Evolutionary conservation across 2,888 invertebrate species (phyloP).

Genomic region (Melanargia galathea): DNA sequence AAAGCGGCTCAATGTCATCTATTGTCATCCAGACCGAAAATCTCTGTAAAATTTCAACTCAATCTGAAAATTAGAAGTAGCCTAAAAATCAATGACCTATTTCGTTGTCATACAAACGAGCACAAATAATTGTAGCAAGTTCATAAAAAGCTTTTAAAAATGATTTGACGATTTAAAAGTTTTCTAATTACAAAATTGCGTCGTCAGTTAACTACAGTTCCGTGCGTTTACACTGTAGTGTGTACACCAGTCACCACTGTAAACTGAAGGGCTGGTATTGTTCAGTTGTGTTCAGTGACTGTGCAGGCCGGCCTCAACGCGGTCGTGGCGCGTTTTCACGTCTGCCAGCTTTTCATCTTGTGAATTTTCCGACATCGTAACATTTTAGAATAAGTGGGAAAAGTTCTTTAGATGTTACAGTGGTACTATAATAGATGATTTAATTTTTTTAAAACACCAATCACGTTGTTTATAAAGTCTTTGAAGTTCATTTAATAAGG

Average conservation of each 20-base stretch:
- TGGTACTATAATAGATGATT: conserved; percentile 6
- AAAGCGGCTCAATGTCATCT: no score
- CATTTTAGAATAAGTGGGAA: conserved; percentile 18
- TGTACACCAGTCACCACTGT: no score
- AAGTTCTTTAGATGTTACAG: conserved; percentile 22
- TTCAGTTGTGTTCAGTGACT: conserved; percentile 55
- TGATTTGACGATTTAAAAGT: neutral
- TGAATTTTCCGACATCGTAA: conserved; percentile 23
- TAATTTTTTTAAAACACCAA: neutral
- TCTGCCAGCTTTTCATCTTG: conserved; percentile 11
- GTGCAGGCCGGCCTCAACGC: conserved; percentile 51
- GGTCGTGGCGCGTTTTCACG: conserved; percentile 46
- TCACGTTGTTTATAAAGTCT: conserved; percentile 4
- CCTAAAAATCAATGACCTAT: no score
- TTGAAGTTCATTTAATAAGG: conserved; percentile 20
- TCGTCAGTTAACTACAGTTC: conserved; percentile 20
- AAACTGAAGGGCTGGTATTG: conserved; percentile 51
- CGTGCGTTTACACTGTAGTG: conserved; percentile 44
- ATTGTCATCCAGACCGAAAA: no score
- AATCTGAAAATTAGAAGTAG: no score
- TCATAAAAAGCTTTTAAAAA: no score
- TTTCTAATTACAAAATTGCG: conserved; percentile 20
- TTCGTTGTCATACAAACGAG: neutral
- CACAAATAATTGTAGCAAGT: neutral
- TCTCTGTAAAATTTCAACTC: no score